Base-by-base conservation (phyloP, 2,888 invertebrate species). In the Chironomus riparius region DNA sequence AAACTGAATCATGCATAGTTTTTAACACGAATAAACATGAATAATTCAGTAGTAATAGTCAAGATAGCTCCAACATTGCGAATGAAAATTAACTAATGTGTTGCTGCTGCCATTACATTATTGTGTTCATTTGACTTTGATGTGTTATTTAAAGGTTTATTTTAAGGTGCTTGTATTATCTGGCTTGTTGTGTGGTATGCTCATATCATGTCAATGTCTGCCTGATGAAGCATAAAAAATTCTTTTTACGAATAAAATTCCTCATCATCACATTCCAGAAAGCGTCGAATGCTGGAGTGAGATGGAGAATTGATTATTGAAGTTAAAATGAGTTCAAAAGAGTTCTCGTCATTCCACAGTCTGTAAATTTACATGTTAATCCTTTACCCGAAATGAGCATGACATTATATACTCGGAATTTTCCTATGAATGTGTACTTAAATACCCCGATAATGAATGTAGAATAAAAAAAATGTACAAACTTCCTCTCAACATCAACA, bases 151-250 rank as follows among this genome's bases (percentile, higher is more conserved):
- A 65, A 65, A 3, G 22, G 12, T 13, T 10, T 10, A 38, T 38
- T 38, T 38, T 38, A 38, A 38, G 38, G 38, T 28, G 28, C 6
- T 28, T 28, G 6, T 38, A 38, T 38, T 38, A 38, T 38, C 38
- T 38, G 10, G 28, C 13, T 65, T 56, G 15, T 56, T 56, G 56
- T 56, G 4, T 56, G 56, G 56, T 56, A 56, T 50, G 38, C 38
- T 50, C 15, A 50, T n/a, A 50, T 62, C 62, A 62, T 65, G 65
- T 65, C 65, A 65, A 65, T 65, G 65, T 65, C 65, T 21, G 24
- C 1, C 24, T 65, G 22, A 65, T 13, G 21, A 65, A 56, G 18
- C 56, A 18, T 7, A 2, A 50, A 15, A 50, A 56, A 56, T 56
- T 56, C 18, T 56, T 18, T 56, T 56, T 13, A 12, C n/a, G 7